A percentile compares a stretch with the other conserved stretches of the same genome.
Conservation (phyloP, 2,888 invertebrate species). For the Pandemis corylana region DNA sequence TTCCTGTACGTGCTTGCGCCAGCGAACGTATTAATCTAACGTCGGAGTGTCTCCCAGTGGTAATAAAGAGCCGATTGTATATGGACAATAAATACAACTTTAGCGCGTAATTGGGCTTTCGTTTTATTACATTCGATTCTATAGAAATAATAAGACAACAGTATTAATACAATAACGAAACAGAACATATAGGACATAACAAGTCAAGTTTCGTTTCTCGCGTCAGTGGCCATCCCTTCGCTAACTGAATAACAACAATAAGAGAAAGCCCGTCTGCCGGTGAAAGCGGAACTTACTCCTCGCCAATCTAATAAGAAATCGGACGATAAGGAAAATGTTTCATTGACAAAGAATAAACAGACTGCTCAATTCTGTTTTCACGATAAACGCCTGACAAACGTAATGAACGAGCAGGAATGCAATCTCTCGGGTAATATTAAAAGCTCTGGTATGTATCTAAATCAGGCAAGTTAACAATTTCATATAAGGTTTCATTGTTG, state of each 20-base stretch:
- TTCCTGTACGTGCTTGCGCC: slow-evolving; percentile 32
- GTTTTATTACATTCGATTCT: slow-evolving; percentile 40
- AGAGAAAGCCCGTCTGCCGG: slow-evolving; percentile 59
- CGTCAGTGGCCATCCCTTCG: slow-evolving; percentile 68
- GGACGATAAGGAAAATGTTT: slow-evolving; percentile 77
- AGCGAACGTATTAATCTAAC: slow-evolving; percentile 34
- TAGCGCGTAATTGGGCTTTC: slow-evolving; percentile 32
- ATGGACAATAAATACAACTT: slow-evolving; percentile 37
- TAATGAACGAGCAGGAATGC: slow-evolving; percentile 43
- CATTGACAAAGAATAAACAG: slow-evolving; percentile 76
- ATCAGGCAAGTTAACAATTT: not conserved
- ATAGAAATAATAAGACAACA: slow-evolving; percentile 45
- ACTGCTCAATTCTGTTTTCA: slow-evolving; percentile 61
- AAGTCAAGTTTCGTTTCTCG: slow-evolving; percentile 74
- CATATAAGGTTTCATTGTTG: not conserved
- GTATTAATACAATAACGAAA: slow-evolving; percentile 64
- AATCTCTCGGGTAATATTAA: slow-evolving; percentile 11
- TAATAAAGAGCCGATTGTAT: slow-evolving; percentile 33
- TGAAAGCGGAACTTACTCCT: slow-evolving; percentile 66
- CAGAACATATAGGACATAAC: slow-evolving; percentile 61
- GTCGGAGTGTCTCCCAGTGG: slow-evolving; percentile 16
- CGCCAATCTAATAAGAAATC: slow-evolving; percentile 78
- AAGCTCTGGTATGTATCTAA: not conserved
- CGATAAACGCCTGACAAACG: slow-evolving; percentile 60
- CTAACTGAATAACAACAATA: slow-evolving; percentile 78